phyloP scores from a whole-genome alignment of 1,140 invertebrate species.

The Drosophila kikkawai region DNA sequence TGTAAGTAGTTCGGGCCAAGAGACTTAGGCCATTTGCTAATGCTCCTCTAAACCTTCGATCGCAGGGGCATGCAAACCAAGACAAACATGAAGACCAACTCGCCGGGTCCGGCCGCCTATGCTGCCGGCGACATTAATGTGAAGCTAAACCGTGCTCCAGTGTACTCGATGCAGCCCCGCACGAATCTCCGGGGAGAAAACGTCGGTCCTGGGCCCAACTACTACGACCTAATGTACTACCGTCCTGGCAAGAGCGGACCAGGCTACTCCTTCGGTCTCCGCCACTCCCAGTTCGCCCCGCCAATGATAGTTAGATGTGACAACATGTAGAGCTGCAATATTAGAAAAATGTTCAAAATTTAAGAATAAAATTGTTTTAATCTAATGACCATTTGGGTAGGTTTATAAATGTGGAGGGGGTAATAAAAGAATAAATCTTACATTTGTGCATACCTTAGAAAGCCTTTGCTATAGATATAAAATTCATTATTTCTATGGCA shows the following conservation, averaged over 20 bases:
- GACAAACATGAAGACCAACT: slow-evolving; percentile 62
- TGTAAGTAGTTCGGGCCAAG: slow-evolving; percentile 75
- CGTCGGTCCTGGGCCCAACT: slow-evolving; percentile 85
- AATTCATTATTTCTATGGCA: neutral
- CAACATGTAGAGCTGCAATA: slow-evolving; percentile 77
- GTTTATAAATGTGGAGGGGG: neutral
- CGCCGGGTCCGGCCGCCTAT: slow-evolving; percentile 88
- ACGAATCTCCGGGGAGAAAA: slow-evolving; percentile 19
- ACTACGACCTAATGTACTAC: slow-evolving; percentile 79
- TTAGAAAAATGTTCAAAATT: slow-evolving; percentile 61
- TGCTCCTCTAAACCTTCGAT: slow-evolving; percentile 16
- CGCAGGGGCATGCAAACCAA: slow-evolving; percentile 84
- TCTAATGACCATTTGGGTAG: neutral
- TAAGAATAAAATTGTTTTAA: slow-evolving; percentile 19
- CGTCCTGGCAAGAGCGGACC: slow-evolving; percentile 67
- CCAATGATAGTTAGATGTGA: slow-evolving; percentile 84
- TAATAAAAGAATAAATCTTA: neutral
- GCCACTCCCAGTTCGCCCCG: slow-evolving; percentile 70
- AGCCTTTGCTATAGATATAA: neutral
- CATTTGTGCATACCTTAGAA: no score
- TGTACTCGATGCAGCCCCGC: slow-evolving; percentile 82
- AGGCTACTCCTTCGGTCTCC: slow-evolving; percentile 74
- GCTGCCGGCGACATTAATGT: slow-evolving; percentile 72
- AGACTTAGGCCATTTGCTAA: rapidly evolving
- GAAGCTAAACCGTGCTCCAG: slow-evolving; percentile 73